phyloP scores from a whole-genome alignment of 2,797 vertebrate genomes.

The Periophthalmus magnuspinnatus region DNA sequence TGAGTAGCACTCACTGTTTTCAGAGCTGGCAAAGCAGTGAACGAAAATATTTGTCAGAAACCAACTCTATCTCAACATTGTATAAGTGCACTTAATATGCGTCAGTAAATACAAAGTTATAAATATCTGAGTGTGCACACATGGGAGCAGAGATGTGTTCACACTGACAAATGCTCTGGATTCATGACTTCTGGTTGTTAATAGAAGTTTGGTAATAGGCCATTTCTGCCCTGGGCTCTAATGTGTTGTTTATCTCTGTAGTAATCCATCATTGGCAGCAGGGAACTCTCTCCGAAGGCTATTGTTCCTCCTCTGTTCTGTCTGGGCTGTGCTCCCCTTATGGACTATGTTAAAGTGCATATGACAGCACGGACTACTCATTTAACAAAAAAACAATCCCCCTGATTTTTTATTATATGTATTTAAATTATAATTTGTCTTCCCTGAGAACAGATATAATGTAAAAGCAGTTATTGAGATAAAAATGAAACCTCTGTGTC shows the following conservation, averaged over 20 bases:
- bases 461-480: too few relatives aligned
- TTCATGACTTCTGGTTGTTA: constrained; percentile 2
- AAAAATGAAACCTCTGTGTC: too few relatives aligned
- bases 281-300: constrained; percentile 2
- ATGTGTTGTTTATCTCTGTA: constrained; percentile 12
- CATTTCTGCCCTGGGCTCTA: not conserved
- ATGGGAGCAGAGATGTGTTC: not conserved
- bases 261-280: constrained; percentile 10
- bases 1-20: not conserved
- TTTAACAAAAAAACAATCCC: too few relatives aligned
- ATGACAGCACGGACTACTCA: too few relatives aligned
- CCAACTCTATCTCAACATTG: constrained; percentile 12
- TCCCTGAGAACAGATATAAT: too few relatives aligned
- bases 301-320: constrained; percentile 4
- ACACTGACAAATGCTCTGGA: constrained; percentile 4
- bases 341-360: constrained; percentile 6
- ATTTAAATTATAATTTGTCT: too few relatives aligned
- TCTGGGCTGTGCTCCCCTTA: constrained; percentile 16
- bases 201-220: not conserved
- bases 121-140: constrained; percentile 4
- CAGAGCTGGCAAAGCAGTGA: constrained; percentile 2
- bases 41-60: constrained; percentile 14
- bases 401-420: too few relatives aligned
- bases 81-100: constrained; percentile 17
- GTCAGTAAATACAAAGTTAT: constrained; percentile 10